phyloP scores from a whole-genome alignment of 64 coral and sea anemone genomes.

The Catalaphyllia jardinei region DNA sequence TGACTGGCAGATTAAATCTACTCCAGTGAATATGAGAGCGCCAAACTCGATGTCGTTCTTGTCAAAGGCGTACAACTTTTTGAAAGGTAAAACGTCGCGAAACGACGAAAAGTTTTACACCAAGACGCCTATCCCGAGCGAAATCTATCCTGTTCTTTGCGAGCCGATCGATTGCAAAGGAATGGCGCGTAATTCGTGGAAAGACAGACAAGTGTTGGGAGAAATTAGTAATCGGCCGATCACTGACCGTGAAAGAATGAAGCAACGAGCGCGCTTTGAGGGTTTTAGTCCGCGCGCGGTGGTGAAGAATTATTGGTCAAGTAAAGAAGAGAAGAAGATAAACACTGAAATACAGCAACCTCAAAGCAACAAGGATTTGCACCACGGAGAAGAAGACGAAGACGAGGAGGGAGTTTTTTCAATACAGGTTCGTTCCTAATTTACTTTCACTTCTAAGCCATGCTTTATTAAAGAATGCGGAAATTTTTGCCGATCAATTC shows the following conservation, averaged over 20 bases:
- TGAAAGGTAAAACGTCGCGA: conserved; percentile 10
- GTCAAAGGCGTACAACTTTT: conserved; percentile 46
- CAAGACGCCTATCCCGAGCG: conserved; percentile 9
- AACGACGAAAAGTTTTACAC: conserved; percentile 34
- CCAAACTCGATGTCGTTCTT: conserved; percentile 32
- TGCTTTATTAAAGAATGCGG: neutral
- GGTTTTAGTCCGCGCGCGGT: neutral
- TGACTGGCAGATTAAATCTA: neutral
- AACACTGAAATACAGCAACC: neutral
- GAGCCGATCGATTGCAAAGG: conserved; percentile 12
- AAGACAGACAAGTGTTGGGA: conserved; percentile 6
- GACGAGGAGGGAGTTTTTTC: conserved; percentile 35
- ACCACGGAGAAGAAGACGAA: neutral
- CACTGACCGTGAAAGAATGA: neutral
- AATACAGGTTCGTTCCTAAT: conserved; percentile 4
- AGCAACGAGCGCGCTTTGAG: neutral
- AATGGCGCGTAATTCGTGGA: neutral
- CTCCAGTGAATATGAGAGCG: conserved; percentile 14
- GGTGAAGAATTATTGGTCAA: conserved; percentile 10
- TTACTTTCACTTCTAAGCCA: neutral
- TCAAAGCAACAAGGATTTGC: neutral
- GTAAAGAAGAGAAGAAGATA: neutral
- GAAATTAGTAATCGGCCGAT: conserved; percentile 11
- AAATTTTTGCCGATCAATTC: neutral
- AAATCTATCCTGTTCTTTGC: neutral